A percentile compares a stretch with the other conserved stretches of the same genome.
Evolutionary conservation across 2,113 vertebrate species (phyloP).

Genomic region (Tachycineta bicolor): DNA sequence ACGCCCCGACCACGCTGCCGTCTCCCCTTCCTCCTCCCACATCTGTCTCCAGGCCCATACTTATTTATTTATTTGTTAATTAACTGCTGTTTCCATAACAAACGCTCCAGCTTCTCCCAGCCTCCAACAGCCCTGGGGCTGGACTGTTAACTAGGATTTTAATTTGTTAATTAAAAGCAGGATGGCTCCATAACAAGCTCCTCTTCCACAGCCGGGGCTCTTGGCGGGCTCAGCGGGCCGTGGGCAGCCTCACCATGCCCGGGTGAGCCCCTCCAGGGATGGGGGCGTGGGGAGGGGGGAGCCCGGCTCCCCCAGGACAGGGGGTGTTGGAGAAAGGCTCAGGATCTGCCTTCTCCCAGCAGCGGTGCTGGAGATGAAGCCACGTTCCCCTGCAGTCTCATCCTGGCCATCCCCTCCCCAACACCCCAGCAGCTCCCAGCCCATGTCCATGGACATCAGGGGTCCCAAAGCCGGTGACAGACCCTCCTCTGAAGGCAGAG

Average conservation of each 20-base stretch:
- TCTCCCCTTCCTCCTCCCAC: conserved; percentile 21
- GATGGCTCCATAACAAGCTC: conserved; percentile 64
- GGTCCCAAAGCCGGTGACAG: background rate
- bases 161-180: conserved; percentile 81
- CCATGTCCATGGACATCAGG: accelerated
- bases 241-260: background rate
- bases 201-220: background rate
- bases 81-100: conserved; percentile 78
- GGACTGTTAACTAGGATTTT: conserved; percentile 79
- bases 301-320: accelerated
- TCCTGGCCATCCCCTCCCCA: background rate
- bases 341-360: background rate
- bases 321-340: background rate
- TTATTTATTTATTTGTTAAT: conserved; percentile 74
- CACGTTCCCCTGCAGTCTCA: background rate
- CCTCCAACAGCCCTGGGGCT: conserved; percentile 71
- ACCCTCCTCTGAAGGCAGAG: background rate
- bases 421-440: background rate
- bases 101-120: conserved; percentile 67
- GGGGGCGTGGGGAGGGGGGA: accelerated
- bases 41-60: conserved; percentile 51
- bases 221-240: background rate
- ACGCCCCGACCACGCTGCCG: background rate
- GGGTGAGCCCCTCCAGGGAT: background rate
- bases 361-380: background rate